Evolutionary conservation across 2,888 invertebrate genomes (phyloP), one percentile per base, ranked within the genome.

Genomic region (Hypsopygia costalis): DNA sequence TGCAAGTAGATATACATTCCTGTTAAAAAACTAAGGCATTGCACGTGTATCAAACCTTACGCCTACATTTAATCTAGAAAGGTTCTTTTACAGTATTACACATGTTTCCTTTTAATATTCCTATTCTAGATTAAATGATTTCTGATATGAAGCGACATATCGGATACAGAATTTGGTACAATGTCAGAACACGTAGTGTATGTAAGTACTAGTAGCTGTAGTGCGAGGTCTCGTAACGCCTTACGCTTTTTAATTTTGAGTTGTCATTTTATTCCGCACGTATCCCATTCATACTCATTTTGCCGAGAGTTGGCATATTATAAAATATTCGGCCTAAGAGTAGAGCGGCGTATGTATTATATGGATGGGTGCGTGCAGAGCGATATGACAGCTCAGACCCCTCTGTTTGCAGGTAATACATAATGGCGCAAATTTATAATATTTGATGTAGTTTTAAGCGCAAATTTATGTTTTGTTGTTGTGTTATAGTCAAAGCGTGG

Each of bases 401-500:
- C 62, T 72, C 67, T 65, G 54, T 66, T 68, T 62, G 47, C 85
- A 88, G 87, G 87, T 88, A 88, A 87, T 58, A 60, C 47, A 41
- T 43, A 47, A n/a, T 31, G 11, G 33, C 11, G 29, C 22, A 6
- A 7, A 29, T 34, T 11, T 20, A 29, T 32, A 12, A 25, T 36
- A 21, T 34, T 21, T 9, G 6, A 25, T 28, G 3, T 9, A 10
- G 36, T 16, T 9, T 22, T 4, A 27, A 20, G 10, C 16, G 10
- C 3, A 27, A 9, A 8, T 9, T 35, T 37, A 37, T 37, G 16
- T 41, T 34, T 7, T 46, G 39, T 34, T 36, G 11, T 45, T 56
- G 47, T 51, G 2, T 48, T 47, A 40, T 65, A 93, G 93, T 67
- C 90, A 95, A 78, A 94, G 95, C 78, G 96, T 97, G 82, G 99